Conservation (phyloP, 1,140 invertebrate genomes). For the Penaeus chinensis region DNA sequence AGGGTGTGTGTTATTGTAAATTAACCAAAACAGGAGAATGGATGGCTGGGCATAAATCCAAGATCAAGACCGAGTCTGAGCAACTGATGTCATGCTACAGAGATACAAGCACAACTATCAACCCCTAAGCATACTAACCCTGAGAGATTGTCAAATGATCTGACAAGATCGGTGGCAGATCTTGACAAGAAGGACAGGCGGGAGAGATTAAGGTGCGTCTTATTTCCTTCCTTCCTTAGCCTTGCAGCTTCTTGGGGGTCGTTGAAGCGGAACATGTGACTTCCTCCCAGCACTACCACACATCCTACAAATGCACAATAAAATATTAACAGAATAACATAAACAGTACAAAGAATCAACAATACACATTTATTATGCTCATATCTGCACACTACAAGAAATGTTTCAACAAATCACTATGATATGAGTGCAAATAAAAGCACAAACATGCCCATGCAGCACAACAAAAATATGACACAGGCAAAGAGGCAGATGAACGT, state of each 20-base stretch:
- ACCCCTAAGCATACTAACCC: slow-evolving; percentile 37
- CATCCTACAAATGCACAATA: slow-evolving; percentile 72
- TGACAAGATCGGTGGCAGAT: slow-evolving; percentile 85
- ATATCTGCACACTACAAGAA: too few species aligned
- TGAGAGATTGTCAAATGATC: slow-evolving; percentile 69
- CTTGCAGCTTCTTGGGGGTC: slow-evolving; percentile 91
- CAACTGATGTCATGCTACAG: neutral
- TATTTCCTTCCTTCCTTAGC: slow-evolving; percentile 75
- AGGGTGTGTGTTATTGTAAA: too few species aligned
- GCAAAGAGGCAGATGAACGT: slow-evolving; percentile 64
- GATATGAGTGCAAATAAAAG: too few species aligned
- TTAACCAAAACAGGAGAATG: too few species aligned
- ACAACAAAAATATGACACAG: neutral
- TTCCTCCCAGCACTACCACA: slow-evolving; percentile 86
- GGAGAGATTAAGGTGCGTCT: slow-evolving; percentile 78
- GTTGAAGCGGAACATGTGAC: slow-evolving; percentile 94
- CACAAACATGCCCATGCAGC: too few species aligned
- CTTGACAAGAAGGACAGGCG: slow-evolving; percentile 85
- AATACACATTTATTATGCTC: too few species aligned
- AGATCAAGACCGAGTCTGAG: too few species aligned
- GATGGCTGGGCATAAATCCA: too few species aligned
- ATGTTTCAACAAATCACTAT: too few species aligned
- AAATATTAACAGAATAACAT: too few species aligned
- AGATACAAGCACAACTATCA: neutral
- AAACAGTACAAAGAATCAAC: too few species aligned